Conservation (phyloP, 2,113 vertebrate species). For the Corynorhinus townsendii region DNA sequence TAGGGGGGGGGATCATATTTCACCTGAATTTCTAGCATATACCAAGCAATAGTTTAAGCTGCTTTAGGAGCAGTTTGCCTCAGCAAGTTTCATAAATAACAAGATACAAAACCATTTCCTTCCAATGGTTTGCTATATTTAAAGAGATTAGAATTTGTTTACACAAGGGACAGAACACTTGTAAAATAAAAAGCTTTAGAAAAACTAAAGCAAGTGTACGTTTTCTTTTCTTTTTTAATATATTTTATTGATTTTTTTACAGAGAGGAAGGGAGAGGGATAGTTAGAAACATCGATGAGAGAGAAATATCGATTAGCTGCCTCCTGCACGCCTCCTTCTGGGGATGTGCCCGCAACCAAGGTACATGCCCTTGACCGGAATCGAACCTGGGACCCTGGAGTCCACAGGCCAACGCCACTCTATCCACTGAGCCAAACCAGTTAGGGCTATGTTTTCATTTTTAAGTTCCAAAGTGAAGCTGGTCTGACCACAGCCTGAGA, state of each 20-base stretch:
- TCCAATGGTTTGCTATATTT: conserved; percentile 52
- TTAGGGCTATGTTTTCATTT: not conserved
- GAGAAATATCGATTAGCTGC: no score
- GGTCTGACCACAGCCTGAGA: not conserved
- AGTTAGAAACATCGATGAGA: no score
- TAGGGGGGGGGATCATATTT: not conserved
- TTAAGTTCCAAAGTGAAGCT: conserved; percentile 25
- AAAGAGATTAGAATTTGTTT: conserved; percentile 51
- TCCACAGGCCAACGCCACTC: no score
- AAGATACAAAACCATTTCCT: conserved; percentile 38
- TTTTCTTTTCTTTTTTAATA: conserved; percentile 23
- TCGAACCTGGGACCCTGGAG: no score
- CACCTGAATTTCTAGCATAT: conserved; percentile 25
- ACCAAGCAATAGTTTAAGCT: conserved; percentile 12
- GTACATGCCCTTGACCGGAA: no score
- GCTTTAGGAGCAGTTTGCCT: conserved; percentile 12
- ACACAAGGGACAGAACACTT: conserved; percentile 2
- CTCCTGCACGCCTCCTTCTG: no score
- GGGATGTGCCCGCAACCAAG: no score
- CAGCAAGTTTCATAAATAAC: conserved; percentile 41
- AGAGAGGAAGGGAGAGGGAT: no score
- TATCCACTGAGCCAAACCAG: no score
- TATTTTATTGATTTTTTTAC: no score
- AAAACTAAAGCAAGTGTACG: conserved; percentile 14
- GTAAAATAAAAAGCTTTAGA: conserved; percentile 16